Evolutionary conservation across 92 coral and sea anemone genomes (phyloP).

Genomic region (Bergia sp.): DNA sequence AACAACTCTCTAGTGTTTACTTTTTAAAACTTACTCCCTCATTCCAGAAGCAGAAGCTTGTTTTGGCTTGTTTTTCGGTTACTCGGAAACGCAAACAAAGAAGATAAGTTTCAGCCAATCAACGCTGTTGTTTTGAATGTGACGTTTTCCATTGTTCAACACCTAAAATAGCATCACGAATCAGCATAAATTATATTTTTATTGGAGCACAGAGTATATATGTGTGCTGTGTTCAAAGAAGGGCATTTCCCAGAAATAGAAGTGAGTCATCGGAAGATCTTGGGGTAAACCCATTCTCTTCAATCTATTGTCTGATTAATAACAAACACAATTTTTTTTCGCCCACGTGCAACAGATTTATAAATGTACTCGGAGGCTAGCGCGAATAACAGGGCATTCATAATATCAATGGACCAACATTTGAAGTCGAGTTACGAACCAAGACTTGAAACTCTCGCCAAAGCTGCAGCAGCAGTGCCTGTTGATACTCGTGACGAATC

Average conservation of each 20-base stretch:
- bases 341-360: constrained; percentile 39
- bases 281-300: background rate
- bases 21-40: background rate
- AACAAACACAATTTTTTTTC: constrained; percentile 9
- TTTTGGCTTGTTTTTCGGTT: constrained; percentile 7
- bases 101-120: constrained; percentile 7
- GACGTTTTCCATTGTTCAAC: background rate
- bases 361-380: constrained; percentile 39
- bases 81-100: constrained; percentile 32
- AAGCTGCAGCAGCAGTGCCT: constrained; percentile 72
- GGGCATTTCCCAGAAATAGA: constrained; percentile 46
- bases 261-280: constrained; percentile 11
- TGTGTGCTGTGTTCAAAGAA: background rate
- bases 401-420: constrained; percentile 38
- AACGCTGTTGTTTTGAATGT: background rate
- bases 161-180: constrained; percentile 23
- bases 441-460: constrained; percentile 34
- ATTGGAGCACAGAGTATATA: background rate
- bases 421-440: constrained; percentile 7
- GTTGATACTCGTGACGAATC: constrained; percentile 80
- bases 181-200: background rate
- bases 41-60: background rate
- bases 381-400: constrained; percentile 23
- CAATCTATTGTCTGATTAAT: background rate
- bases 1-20: background rate